These are phyloP conservation scores for Pantherophis alleghaniensis DNA, from an alignment of 2,797 vertebrate species.

Conservation along the genomic window DNA sequence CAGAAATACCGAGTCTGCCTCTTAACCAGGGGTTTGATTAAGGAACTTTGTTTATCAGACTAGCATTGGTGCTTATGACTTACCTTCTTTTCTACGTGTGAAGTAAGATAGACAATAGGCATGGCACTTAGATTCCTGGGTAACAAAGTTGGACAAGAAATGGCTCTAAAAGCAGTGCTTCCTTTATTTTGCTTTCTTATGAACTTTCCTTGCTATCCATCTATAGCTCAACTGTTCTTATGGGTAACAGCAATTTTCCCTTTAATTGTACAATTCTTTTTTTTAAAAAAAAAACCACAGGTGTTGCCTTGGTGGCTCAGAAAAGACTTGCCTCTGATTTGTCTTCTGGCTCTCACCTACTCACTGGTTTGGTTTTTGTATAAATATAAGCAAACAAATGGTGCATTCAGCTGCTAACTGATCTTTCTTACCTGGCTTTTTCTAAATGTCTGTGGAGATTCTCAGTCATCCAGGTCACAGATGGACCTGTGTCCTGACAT, in stretches of 20 bases:
- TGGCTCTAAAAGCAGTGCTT: slow-evolving; percentile 28
- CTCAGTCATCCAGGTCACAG: not conserved
- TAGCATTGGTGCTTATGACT: slow-evolving; percentile 53
- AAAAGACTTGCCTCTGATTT: not conserved
- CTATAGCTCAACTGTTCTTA: not conserved
- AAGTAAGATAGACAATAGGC: slow-evolving; percentile 31
- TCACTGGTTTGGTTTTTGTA: not conserved
- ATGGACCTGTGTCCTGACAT: no score
- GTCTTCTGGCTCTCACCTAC: not conserved
- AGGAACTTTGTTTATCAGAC: slow-evolving; percentile 24
- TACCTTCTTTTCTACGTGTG: slow-evolving; percentile 58
- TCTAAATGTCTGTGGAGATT: not conserved
- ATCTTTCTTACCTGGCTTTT: not conserved
- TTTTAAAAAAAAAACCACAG: not conserved
- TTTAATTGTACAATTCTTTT: not conserved
- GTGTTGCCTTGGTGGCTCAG: not conserved
- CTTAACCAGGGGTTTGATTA: slow-evolving; percentile 11
- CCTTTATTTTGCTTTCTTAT: not conserved
- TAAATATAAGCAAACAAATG: not conserved
- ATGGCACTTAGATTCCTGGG: slow-evolving; percentile 37
- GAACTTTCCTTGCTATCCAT: slow-evolving; percentile 46
- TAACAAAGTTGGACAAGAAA: slow-evolving; percentile 47
- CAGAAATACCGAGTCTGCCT: slow-evolving; percentile 18
- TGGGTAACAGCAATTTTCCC: not conserved
- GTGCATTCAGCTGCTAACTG: not conserved